A percentile compares a stretch with the other conserved stretches of the same genome.
Conservation (phyloP, 2,797 vertebrate species). For the Peromyscus melanophrys region DNA sequence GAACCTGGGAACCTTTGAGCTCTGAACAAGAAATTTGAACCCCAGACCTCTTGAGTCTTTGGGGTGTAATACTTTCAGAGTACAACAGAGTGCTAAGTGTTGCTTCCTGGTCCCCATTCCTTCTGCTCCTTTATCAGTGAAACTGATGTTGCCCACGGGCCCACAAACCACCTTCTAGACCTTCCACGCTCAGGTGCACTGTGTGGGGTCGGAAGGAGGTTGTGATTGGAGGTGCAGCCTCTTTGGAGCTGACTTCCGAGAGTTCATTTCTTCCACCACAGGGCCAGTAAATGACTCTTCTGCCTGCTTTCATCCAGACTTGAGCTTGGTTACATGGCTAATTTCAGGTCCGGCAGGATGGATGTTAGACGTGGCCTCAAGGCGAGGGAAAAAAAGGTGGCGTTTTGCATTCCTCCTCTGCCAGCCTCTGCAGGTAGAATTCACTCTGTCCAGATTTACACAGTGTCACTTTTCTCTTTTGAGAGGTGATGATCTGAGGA, state of each 20-base stretch:
- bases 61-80: not conserved
- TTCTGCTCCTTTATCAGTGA: not conserved
- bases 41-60: not conserved
- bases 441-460: constrained; percentile 75
- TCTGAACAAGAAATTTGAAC: not conserved
- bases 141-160: not conserved
- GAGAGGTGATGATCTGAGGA: constrained; percentile 79
- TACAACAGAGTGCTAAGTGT: not conserved
- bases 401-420: constrained; percentile 65
- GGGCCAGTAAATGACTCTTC: constrained; percentile 66
- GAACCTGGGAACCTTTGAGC: not conserved
- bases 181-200: not conserved
- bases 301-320: constrained; percentile 63
- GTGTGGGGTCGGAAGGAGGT: not conserved
- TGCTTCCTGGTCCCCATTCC: not conserved
- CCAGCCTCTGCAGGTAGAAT: constrained; percentile 72
- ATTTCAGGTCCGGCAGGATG: constrained; percentile 74
- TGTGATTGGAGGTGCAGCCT: not conserved
- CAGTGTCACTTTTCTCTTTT: constrained; percentile 76
- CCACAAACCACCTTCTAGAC: not conserved
- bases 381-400: constrained; percentile 53
- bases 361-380: constrained; percentile 77
- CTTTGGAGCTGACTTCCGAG: constrained; percentile 57
- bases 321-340: constrained; percentile 73
- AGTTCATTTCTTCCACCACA: constrained; percentile 64